Base-by-base conservation (phyloP, 2,888 invertebrate species). In the Dexiosoma caninum region DNA sequence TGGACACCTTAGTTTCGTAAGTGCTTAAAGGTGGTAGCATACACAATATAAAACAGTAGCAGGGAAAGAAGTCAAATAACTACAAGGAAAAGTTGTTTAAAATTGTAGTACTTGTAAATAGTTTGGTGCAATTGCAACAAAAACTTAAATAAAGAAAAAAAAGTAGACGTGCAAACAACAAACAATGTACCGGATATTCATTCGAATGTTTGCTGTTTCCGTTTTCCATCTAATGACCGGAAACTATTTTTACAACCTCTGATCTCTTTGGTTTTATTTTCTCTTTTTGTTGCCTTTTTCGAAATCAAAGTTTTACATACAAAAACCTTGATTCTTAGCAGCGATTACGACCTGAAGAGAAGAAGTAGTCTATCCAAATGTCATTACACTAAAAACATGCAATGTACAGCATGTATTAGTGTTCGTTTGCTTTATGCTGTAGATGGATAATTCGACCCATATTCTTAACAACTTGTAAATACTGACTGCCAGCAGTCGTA, bases 151-250 rank as follows among this genome's bases (percentile, higher is more conserved):
- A 64, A 71, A 67, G 64, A 70, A 55, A 53, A 55, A 64, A 57
- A 76, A 77, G 57, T 69, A 72, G 76, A 83, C 74, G 81, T 81
- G 78, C 76, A 74, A 81, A 81, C 78, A 83, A 83, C 78, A 79
- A 81, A 81, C 76, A 78, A 78, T 77, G 81, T 77, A 85, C 85
- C 88, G 88, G 89, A 89, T 88, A 86, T 85, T 86, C 84, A 87
- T 86, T 86, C 88, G 89, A 89, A 89, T 89, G 89, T 87, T 88
- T 86, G 87, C 87, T 88, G 89, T 88, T 89, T 89, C 90, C 89
- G 90, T 87, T 86, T 86, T 86, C 86, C 87, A 87, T 88, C 86
- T 88, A 88, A 87, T 87, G 86, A 88, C 86, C 86, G 88, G 87
- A 88, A 86, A 85, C 85, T 84, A 84, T 84, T 85, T 85, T 84